phyloP scores from a whole-genome alignment of 2,113 vertebrate species.

The Colinus virginianus region DNA sequence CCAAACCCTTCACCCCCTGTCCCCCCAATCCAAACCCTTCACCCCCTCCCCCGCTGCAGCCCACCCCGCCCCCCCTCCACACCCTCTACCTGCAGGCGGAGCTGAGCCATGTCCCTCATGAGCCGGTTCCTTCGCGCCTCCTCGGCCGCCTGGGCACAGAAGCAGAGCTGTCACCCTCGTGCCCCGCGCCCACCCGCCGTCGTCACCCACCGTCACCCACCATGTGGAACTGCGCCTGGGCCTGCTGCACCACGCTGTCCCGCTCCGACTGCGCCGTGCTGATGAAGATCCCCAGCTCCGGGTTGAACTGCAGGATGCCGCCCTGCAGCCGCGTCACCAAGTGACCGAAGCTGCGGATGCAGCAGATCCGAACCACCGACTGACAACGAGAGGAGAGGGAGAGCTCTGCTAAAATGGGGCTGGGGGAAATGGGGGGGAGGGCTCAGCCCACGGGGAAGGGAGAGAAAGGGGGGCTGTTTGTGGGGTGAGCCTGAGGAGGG shows the following conservation, averaged over 20 bases:
- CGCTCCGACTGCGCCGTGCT: constrained; percentile 90
- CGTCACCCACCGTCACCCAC: constrained; percentile 76
- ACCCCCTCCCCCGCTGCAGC: too few species aligned
- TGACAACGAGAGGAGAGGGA: constrained; percentile 29
- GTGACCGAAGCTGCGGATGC: constrained; percentile 96
- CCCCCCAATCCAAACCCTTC: too few species aligned
- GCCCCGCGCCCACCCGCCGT: too few species aligned
- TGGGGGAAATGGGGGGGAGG: not conserved
- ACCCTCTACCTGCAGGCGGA: constrained; percentile 89
- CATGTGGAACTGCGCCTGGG: constrained; percentile 97
- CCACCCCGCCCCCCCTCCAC: too few species aligned
- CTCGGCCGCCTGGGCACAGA: constrained; percentile 87
- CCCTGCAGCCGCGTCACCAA: constrained; percentile 92
- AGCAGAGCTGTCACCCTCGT: not conserved
- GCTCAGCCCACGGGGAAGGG: not conserved
- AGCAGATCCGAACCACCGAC: constrained; percentile 90
- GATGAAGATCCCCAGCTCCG: constrained; percentile 94
- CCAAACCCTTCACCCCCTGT: too few species aligned
- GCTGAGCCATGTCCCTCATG: constrained; percentile 98
- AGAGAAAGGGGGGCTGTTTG: too few species aligned
- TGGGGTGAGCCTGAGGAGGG: too few species aligned
- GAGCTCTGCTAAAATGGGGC: not conserved
- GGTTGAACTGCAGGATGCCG: constrained; percentile 94
- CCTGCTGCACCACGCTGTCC: constrained; percentile 91
- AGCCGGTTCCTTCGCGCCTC: constrained; percentile 94